Evolutionary conservation across 1,140 invertebrate species (phyloP).

Genomic region (Campoletis sonorensis): DNA sequence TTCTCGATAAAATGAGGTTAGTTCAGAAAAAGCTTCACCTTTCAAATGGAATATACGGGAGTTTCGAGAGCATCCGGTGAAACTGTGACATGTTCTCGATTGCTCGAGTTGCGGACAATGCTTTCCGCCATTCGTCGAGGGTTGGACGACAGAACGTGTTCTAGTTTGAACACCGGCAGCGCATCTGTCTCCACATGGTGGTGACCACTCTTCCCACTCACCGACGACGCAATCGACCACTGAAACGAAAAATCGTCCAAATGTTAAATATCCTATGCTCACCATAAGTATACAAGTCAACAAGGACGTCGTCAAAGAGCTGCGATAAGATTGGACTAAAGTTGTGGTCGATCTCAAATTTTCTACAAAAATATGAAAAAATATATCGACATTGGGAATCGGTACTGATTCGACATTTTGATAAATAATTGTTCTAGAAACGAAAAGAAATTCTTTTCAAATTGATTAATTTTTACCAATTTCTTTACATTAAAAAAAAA

Average conservation of each 20-base stretch:
- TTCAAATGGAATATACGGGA: constrained; percentile 73
- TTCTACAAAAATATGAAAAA: no score
- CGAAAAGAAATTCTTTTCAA: no score
- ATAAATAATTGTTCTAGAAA: no score
- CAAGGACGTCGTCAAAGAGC: not conserved
- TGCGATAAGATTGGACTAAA: not conserved
- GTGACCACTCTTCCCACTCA: constrained; percentile 86
- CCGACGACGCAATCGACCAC: constrained; percentile 88
- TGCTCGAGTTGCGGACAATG: constrained; percentile 86
- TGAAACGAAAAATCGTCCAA: constrained; percentile 70
- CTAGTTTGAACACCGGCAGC: constrained; percentile 86
- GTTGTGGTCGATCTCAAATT: no score
- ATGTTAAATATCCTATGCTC: not conserved
- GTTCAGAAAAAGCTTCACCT: constrained; percentile 35
- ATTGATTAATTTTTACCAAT: no score
- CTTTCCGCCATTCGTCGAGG: constrained; percentile 84
- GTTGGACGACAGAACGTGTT: constrained; percentile 78
- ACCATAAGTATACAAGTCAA: not conserved
- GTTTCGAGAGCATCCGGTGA: constrained; percentile 79
- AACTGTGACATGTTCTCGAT: constrained; percentile 84
- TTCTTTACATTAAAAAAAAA: no score
- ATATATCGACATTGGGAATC: no score
- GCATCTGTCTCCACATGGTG: constrained; percentile 84
- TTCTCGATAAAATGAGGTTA: constrained; percentile 9
- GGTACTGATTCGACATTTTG: no score